A percentile compares a stretch with the other conserved stretches of the same genome.
phyloP scores from a whole-genome alignment of 2,113 vertebrate species.

The Austrofundulus limnaeus region DNA sequence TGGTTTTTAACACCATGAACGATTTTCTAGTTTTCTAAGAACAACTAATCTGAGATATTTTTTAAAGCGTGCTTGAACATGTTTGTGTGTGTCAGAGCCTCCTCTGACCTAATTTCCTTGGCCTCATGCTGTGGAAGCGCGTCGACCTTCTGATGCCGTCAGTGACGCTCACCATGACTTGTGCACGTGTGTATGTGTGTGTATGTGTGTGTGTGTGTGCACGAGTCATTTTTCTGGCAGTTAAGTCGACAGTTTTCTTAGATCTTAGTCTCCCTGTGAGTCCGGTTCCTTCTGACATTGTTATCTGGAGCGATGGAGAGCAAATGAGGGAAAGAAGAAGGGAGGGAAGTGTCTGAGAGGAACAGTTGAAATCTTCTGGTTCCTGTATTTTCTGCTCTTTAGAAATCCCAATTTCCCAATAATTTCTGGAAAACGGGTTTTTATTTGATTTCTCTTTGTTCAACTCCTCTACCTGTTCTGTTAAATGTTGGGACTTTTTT shows the following conservation, averaged over 20 bases:
- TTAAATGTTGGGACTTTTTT: slow-evolving; percentile 15
- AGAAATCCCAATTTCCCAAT: slow-evolving; percentile 46
- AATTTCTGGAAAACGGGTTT: slow-evolving; percentile 44
- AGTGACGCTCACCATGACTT: slow-evolving; percentile 31
- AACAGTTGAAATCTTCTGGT: slow-evolving; percentile 58
- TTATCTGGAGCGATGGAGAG: slow-evolving; percentile 43
- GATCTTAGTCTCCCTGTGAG: slow-evolving; percentile 60
- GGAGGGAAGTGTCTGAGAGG: slow-evolving; percentile 50
- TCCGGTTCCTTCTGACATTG: slow-evolving; percentile 56
- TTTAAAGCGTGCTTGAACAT: slow-evolving; percentile 17
- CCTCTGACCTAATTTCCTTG: slow-evolving; percentile 65
- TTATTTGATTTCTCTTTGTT: slow-evolving; percentile 16
- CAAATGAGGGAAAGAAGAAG: slow-evolving; percentile 37
- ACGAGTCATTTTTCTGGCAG: slow-evolving; percentile 46
- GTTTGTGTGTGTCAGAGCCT: slow-evolving; percentile 15
- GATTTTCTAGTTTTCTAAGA: slow-evolving; percentile 13
- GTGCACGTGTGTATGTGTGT: neutral
- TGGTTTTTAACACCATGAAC: slow-evolving; percentile 16
- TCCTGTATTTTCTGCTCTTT: slow-evolving; percentile 32
- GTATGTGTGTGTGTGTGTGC: slow-evolving; percentile 2
- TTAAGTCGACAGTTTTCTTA: slow-evolving; percentile 56
- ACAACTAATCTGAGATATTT: slow-evolving; percentile 23
- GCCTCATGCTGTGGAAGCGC: slow-evolving; percentile 58
- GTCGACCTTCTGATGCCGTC: slow-evolving; percentile 52
- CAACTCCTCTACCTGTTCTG: slow-evolving; percentile 4